Base-by-base conservation (phyloP, 2,113 vertebrate genomes). In the Semnornis frantzii region DNA sequence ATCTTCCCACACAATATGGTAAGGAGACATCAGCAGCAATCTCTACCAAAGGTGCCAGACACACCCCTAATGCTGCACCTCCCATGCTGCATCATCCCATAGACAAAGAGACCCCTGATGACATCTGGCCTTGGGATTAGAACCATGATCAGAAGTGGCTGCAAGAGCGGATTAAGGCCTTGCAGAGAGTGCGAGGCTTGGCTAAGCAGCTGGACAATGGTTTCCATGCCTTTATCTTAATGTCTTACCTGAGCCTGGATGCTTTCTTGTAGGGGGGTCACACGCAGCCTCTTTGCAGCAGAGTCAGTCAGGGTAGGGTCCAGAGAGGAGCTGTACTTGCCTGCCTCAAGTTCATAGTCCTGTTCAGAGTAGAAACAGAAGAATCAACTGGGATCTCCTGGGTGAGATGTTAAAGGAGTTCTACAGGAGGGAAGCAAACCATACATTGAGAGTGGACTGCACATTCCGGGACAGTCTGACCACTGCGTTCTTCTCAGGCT, bases 301-400 rank as follows among this genome's bases (percentile, higher is more conserved):
- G 90, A 92, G 37, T 64, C 95, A 0, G 95, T 98, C 89, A 97
- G 65, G 52, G 97, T 66, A 33, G 97, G 96, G 84, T 98, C 98
- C 57, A 99, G 96, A 42, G 98, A 98, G 50, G 98, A 97, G 72
- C 98, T 97, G 97, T 99, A 99, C 94, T 98, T 98, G 39, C 98
- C 97, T 77, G 97, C 97, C 37, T 98, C 98, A 16, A 98, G 34
- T 46, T 99, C 98, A 24, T 99, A 99, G 63, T 99, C 98, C 99
- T 99, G 96, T 79, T 82, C 86, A 75, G 57, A 91, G 86, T 85
- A 81, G 79, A 50, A 44, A 85, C 17, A 94, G 1, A 50, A 74
- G 84, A 60, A n/a, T 88, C 69, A 87, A 54, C 10, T 33, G 58
- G 48, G 50, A 69, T 79, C 24, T 70, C 70, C 48, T 1, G 2